These are phyloP conservation scores for Ophonus ardosiacus DNA, from an alignment of 2,888 invertebrate genomes.

Conservation along the genomic window DNA sequence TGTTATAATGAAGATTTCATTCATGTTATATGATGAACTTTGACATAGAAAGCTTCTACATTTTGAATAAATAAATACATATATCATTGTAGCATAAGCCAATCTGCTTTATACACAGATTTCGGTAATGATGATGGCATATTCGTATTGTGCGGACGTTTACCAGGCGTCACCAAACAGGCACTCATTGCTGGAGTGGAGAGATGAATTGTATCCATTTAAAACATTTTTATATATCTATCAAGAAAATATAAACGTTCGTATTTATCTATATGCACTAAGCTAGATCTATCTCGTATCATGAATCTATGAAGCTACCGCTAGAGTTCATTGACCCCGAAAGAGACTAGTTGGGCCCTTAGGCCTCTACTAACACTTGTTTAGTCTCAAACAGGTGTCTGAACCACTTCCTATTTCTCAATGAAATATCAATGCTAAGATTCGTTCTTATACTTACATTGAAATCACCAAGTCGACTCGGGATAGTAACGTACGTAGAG, in stretches of 20 bases:
- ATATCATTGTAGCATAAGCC: too few species aligned
- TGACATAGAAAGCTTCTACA: neutral
- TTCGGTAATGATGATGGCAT: too few species aligned
- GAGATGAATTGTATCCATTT: too few species aligned
- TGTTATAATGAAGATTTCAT: neutral
- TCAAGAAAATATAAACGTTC: neutral
- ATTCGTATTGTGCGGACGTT: too few species aligned
- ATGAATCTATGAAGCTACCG: neutral
- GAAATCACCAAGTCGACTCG: too few species aligned
- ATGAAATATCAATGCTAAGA: neutral
- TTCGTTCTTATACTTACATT: neutral
- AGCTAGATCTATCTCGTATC: neutral
- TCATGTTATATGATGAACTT: neutral
- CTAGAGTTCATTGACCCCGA: neutral
- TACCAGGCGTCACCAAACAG: too few species aligned
- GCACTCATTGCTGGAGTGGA: too few species aligned
- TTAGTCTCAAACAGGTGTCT: constrained; percentile 13
- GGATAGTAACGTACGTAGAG: too few species aligned
- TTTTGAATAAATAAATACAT: neutral
- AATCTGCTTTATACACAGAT: too few species aligned
- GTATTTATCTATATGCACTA: neutral
- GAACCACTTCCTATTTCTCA: neutral
- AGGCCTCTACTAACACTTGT: neutral
- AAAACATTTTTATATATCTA: neutral
- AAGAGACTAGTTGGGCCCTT: constrained; percentile 4